A percentile compares a stretch with the other conserved stretches of the same genome.
These are phyloP conservation scores for Lasiommata megera DNA, from an alignment of 2,888 invertebrate species.

Conservation along the genomic window DNA sequence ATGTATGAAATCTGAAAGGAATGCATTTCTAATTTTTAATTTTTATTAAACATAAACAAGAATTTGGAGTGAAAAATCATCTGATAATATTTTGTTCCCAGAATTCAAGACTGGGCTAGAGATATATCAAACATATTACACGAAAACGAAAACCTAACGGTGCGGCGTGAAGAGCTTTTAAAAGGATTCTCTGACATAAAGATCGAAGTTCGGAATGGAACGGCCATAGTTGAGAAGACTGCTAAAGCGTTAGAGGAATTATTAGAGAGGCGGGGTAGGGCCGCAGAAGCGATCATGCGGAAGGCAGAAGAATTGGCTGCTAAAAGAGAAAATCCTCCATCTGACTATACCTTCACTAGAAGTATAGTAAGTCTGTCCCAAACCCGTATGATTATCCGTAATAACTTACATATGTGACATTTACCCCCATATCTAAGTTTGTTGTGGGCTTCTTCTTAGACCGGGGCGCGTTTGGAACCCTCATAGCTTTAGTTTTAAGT, in stretches of 20 bases:
- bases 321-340: slow-evolving; percentile 37
- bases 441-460: no score
- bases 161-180: slow-evolving; percentile 51
- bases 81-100: slow-evolving; percentile 29
- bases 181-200: slow-evolving; percentile 57
- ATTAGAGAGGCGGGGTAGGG: slow-evolving; percentile 49
- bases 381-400: no score
- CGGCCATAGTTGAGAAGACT: slow-evolving; percentile 59
- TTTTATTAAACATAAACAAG: not conserved
- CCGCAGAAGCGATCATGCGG: slow-evolving; percentile 63
- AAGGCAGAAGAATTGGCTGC: slow-evolving; percentile 60
- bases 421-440: no score
- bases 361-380: slow-evolving; percentile 53
- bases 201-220: slow-evolving; percentile 55
- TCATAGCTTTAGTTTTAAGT: no score
- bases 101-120: slow-evolving; percentile 63
- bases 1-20: no score
- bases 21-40: no score
- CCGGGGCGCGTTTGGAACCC: no score
- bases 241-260: slow-evolving; percentile 53
- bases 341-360: slow-evolving; percentile 51
- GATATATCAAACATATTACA: slow-evolving; percentile 49
- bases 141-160: slow-evolving; percentile 54
- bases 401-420: no score
- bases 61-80: no score